Conservation (phyloP, 2,113 vertebrate species). For the Vicugna pacos region DNA sequence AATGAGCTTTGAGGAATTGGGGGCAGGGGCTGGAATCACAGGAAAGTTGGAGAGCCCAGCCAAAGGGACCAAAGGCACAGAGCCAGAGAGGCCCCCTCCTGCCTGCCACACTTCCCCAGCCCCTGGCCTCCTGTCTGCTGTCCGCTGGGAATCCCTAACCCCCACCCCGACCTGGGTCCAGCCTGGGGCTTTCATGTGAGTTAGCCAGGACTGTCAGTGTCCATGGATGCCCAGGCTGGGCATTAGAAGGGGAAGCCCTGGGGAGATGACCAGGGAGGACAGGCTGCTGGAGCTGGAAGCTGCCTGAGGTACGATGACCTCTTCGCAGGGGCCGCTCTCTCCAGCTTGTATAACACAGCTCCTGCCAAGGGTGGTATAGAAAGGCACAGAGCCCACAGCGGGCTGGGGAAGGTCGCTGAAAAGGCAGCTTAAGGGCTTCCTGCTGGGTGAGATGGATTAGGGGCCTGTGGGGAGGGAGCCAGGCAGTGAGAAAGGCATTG, state of each 20-base stretch:
- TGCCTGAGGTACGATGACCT: slow-evolving; percentile 85
- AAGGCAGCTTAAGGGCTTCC: slow-evolving; percentile 89
- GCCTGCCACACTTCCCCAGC: slow-evolving; percentile 56
- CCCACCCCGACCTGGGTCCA: background rate
- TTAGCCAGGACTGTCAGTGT: background rate
- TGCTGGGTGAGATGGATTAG: slow-evolving; percentile 89
- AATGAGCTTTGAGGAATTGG: slow-evolving; percentile 3
- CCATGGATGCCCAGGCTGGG: background rate
- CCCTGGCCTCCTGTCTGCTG: background rate
- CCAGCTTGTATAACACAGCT: slow-evolving; percentile 87
- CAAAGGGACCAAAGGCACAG: slow-evolving; percentile 37
- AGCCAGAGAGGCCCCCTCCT: slow-evolving; percentile 54
- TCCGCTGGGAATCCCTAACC: background rate
- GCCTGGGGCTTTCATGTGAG: background rate
- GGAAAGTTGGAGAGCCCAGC: slow-evolving; percentile 25
- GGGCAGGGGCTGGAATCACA: slow-evolving; percentile 25
- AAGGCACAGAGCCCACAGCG: slow-evolving; percentile 76
- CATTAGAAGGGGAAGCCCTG: background rate
- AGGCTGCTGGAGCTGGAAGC: slow-evolving; percentile 60
- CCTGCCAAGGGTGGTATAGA: slow-evolving; percentile 88
- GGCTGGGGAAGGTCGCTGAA: slow-evolving; percentile 84
- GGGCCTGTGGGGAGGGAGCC: slow-evolving; percentile 81
- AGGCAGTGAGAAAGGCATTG: slow-evolving; percentile 60
- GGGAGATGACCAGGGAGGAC: slow-evolving; percentile 33
- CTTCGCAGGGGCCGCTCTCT: slow-evolving; percentile 83